Evolutionary conservation across 2,797 vertebrate genomes (phyloP).

Genomic region (Emydoidea blandingii): DNA sequence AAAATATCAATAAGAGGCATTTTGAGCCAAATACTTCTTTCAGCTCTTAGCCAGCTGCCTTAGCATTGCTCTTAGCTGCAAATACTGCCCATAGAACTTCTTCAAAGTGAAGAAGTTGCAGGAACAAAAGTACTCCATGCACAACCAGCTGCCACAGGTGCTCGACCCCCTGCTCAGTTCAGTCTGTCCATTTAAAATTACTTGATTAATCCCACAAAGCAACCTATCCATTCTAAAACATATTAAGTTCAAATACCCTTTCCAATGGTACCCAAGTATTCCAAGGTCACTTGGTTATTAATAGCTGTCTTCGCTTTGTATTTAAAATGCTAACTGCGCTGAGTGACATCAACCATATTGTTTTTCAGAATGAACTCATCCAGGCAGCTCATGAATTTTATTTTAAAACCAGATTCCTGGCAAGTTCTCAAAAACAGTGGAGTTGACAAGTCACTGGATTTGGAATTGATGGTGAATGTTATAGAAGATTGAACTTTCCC

Average conservation of each 20-base stretch:
- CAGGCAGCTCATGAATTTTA: neutral
- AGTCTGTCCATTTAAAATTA: neutral
- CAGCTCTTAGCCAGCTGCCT: neutral
- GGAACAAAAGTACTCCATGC: neutral
- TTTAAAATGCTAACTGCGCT: neutral
- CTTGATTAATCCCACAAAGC: rapidly evolving
- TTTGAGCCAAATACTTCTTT: neutral
- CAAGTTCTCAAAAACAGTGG: neutral
- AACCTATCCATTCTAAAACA: neutral
- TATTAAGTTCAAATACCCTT: neutral
- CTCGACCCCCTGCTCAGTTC: neutral
- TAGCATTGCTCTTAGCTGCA: neutral
- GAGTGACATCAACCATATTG: neutral
- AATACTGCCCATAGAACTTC: neutral
- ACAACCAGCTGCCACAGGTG: neutral
- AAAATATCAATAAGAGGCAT: neutral
- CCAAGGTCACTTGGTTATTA: neutral
- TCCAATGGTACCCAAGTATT: neutral
- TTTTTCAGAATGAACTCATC: neutral
- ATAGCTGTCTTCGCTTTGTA: neutral
- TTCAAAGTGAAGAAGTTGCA: neutral
- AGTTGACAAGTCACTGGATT: neutral
- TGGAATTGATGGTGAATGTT: neutral
- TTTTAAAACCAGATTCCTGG: neutral
- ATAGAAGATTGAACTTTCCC: neutral